A percentile compares a stretch with the other conserved stretches of the same genome.
phyloP scores from a whole-genome alignment of 2,888 invertebrate species.

The Perdita meconis region DNA sequence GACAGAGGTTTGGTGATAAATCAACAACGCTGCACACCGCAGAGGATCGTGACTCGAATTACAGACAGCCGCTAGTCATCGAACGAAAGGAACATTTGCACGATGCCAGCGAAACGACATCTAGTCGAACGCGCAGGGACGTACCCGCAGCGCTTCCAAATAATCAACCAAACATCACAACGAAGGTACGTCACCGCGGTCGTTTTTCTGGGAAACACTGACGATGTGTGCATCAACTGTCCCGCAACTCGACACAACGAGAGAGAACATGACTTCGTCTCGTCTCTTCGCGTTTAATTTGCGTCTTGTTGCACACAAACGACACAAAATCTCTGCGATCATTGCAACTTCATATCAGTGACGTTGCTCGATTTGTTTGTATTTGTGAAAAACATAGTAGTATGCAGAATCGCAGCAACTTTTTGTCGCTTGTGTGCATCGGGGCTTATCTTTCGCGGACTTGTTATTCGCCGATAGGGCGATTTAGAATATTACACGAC shows the following conservation, averaged over 20 bases:
- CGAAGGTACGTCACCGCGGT: conserved; percentile 73
- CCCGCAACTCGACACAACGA: not conserved
- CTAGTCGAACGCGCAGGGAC: conserved; percentile 75
- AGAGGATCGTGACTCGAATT: conserved; percentile 53
- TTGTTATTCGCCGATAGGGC: conserved; percentile 31
- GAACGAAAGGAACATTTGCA: conserved; percentile 58
- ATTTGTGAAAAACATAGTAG: no score
- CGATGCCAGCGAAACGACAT: conserved; percentile 73
- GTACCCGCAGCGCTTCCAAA: conserved; percentile 43
- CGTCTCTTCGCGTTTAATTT: conserved; percentile 22
- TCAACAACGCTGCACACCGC: conserved; percentile 72
- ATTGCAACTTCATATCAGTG: no score
- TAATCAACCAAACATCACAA: conserved; percentile 78
- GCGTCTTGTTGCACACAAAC: conserved; percentile 45
- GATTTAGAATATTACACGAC: conserved; percentile 43
- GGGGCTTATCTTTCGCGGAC: conserved; percentile 40
- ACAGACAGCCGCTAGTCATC: conserved; percentile 69
- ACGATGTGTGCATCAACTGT: not conserved
- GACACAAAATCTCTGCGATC: no score
- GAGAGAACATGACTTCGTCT: conserved; percentile 6
- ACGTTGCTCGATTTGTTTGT: no score
- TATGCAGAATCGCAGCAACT: no score
- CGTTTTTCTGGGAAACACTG: not conserved
- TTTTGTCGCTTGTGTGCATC: no score
- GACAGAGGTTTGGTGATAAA: conserved; percentile 73